Conservation (phyloP, 37 sponge, comb jelly and placozoan species). For the Haliclona indistincta region DNA sequence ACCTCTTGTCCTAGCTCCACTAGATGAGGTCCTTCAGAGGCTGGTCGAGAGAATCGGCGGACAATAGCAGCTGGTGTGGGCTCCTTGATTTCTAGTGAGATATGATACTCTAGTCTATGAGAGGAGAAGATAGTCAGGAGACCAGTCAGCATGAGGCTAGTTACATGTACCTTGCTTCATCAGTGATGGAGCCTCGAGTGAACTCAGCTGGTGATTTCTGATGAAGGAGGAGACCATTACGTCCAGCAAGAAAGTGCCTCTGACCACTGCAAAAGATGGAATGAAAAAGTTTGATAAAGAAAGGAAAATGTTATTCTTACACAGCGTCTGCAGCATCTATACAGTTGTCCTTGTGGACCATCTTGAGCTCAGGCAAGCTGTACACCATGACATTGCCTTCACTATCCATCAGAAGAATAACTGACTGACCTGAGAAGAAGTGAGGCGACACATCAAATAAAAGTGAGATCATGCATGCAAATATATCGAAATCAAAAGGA, state of each 20-base stretch:
- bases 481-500: too few species aligned
- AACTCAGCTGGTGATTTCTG: constrained; percentile 81
- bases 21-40: constrained; percentile 5
- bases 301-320: constrained; percentile 15
- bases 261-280: constrained; percentile 52
- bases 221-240: constrained; percentile 57
- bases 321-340: constrained; percentile 79
- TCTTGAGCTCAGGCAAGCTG: constrained; percentile 70
- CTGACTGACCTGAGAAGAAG: constrained; percentile 31
- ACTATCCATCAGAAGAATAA: constrained; percentile 58
- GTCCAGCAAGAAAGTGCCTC: constrained; percentile 49
- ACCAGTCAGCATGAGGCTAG: background rate
- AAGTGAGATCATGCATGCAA: background rate
- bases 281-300: background rate
- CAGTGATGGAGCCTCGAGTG: constrained; percentile 59
- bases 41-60: constrained; percentile 8
- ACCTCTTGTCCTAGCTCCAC: constrained; percentile 3
- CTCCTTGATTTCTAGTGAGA: background rate
- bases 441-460: background rate
- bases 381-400: constrained; percentile 59
- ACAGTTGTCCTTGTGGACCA: constrained; percentile 67
- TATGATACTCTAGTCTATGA: background rate
- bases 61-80: background rate
- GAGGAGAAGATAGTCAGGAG: background rate
- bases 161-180: constrained; percentile 35